Percentiles rank a stretch among this genome's conserved stretches.
Evolutionary conservation across 2,113 vertebrate genomes (phyloP).

Genomic region (Rhagologus leucostigma): DNA sequence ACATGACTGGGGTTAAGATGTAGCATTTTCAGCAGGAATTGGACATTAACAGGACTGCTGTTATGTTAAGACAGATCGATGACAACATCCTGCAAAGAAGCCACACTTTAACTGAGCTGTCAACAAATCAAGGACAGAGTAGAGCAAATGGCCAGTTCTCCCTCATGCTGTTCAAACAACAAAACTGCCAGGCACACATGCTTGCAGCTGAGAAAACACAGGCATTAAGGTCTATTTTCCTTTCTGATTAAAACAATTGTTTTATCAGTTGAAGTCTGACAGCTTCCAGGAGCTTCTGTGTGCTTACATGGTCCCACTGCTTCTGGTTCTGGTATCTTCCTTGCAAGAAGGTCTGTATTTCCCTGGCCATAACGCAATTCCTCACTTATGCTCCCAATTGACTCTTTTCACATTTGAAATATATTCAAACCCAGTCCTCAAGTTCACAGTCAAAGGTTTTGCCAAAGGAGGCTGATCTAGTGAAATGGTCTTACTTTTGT

Average conservation of each 20-base stretch:
- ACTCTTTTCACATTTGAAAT: not conserved
- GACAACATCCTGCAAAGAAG: not conserved
- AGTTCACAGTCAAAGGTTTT: not conserved
- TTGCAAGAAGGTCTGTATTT: not conserved
- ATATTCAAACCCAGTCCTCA: not conserved
- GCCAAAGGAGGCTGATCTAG: not conserved
- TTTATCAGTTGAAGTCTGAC: not conserved
- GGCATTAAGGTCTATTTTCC: not conserved
- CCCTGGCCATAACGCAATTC: not conserved
- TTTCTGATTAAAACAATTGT: conserved; percentile 3
- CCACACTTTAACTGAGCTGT: not conserved
- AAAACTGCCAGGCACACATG: not conserved
- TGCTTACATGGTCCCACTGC: not conserved
- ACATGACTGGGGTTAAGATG: not conserved
- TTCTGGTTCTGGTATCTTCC: not conserved
- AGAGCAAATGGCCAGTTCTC: not conserved
- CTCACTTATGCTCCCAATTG: not conserved
- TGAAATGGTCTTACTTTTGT: not conserved
- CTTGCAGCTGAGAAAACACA: conserved; percentile 38
- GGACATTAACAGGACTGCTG: not conserved
- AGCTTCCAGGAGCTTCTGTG: conserved; percentile 7
- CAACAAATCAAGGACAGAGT: not conserved
- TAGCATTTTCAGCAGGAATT: not conserved
- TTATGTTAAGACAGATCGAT: not conserved
- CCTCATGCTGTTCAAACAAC: conserved; percentile 7